Evolutionary conservation across 2,797 vertebrate genomes (phyloP).

Genomic region (Scolopax bukidnonensis): DNA sequence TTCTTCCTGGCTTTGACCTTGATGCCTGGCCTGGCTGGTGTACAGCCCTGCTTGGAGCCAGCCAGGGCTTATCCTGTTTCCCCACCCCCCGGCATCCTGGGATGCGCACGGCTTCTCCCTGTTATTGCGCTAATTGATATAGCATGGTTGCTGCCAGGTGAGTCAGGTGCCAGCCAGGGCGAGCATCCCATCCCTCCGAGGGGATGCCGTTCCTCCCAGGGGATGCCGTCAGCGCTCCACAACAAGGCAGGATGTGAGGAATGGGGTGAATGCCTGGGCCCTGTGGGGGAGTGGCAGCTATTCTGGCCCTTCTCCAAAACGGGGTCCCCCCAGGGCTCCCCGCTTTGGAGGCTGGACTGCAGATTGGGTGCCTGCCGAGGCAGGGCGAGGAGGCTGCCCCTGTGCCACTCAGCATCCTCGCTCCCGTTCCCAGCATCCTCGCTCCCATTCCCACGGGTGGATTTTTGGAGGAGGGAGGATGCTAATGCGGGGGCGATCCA

Average conservation of each 20-base stretch:
- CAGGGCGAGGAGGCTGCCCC: not conserved
- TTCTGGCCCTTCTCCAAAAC: not conserved
- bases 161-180: not conserved
- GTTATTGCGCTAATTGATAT: not conserved
- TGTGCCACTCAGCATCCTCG: not conserved
- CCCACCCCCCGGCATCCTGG: not conserved
- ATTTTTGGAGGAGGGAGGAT: not conserved
- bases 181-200: not conserved
- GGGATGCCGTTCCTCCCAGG: constrained; percentile 22
- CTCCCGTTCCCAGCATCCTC: no score
- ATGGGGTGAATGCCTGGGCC: not conserved
- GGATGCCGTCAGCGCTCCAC: constrained; percentile 39
- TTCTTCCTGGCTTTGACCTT: not conserved
- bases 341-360: fast-evolving
- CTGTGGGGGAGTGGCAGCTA: not conserved
- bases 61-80: not conserved
- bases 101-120: not conserved
- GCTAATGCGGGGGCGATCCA: not conserved
- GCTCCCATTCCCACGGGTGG: not conserved
- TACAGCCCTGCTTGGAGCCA: not conserved
- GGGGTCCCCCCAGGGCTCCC: not conserved
- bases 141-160: not conserved
- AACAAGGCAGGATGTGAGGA: constrained; percentile 46
- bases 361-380: fast-evolving
- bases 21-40: not conserved